Evolutionary conservation across 1,140 invertebrate genomes (phyloP).

Genomic region (Ectropis grisescens): DNA sequence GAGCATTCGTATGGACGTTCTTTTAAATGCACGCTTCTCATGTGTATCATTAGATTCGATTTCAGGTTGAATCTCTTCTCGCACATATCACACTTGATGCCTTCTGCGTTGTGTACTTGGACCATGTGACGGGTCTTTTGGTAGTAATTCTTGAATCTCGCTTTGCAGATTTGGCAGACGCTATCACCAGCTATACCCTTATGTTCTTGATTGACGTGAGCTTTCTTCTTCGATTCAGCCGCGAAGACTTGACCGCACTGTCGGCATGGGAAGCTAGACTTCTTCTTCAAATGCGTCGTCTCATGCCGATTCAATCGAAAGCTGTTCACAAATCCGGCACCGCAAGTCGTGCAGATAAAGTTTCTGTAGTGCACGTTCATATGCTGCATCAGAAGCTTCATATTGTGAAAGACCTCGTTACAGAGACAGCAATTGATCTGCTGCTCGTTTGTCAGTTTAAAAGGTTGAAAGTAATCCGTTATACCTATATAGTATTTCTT

Average conservation of each 20-base stretch:
- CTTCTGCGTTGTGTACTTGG: slow-evolving; percentile 49
- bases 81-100: slow-evolving; percentile 50
- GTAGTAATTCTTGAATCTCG: slow-evolving; percentile 57
- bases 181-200: slow-evolving; percentile 54
- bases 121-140: slow-evolving; percentile 60
- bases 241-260: slow-evolving; percentile 46
- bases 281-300: slow-evolving; percentile 44
- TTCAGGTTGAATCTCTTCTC: slow-evolving; percentile 54
- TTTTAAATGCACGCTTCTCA: slow-evolving; percentile 53
- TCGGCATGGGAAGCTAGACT: slow-evolving; percentile 31
- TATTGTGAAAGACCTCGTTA: slow-evolving; percentile 44
- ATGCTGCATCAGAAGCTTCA: slow-evolving; percentile 57
- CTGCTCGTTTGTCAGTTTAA: slow-evolving; percentile 43
- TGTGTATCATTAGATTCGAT: slow-evolving; percentile 50
- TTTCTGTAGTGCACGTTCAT: slow-evolving; percentile 59
- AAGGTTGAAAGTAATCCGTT: slow-evolving; percentile 55
- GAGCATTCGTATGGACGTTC: slow-evolving; percentile 53
- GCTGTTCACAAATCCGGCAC: slow-evolving; percentile 52
- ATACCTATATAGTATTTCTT: slow-evolving; percentile 44
- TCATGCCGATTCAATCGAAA: slow-evolving; percentile 49
- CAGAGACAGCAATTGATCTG: slow-evolving; percentile 51
- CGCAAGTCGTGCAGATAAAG: slow-evolving; percentile 54
- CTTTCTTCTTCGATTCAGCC: slow-evolving; percentile 50
- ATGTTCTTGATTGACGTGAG: slow-evolving; percentile 51
- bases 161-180: slow-evolving; percentile 55